Evolutionary conservation across 1,140 invertebrate species (phyloP), one percentile per base, ranked within the genome.

Genomic region (Tetragonula clypearis): DNA sequence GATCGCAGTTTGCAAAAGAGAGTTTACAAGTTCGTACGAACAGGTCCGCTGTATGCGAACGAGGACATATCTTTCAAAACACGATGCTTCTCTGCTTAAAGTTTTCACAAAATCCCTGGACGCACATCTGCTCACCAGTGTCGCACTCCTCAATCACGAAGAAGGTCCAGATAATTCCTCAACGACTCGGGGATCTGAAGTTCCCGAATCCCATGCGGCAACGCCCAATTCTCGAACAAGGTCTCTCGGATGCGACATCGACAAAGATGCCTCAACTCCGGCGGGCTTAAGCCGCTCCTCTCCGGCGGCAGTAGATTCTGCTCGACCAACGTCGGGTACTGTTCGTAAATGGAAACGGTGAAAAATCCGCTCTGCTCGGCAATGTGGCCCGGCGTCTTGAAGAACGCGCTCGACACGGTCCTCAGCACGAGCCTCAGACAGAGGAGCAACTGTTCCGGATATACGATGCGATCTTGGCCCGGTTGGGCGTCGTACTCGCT

Each of bases 81-180:
- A 69, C 9, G 9, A 35, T 1, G 19, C 26, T 19, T 68, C 30
- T 19, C 30, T 17, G 15, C 30, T 30, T 8, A 35, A 68, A 30
- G 8, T 2, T 69, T 69, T 71, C 21, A 23, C 0, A 8, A n/a
- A 49, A 2, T 49, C 21, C 11, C n/a, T 23, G 23, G 12, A 6
- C n/a, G n/a, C 12, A 1, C n/a, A 1, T 6, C 4, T 26, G 41
- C 41, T 23, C 2, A 2, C 9, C 1, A 26, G 0, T 15, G 53
- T n/a, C 35, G 35, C 35, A 35, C 35, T 35, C 4, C 65, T 92
- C 85, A 97, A 94, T 98, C 97, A 30, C 95, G 94, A 86, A 96
- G 94, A n/a, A 98, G 94, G 94, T 98, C 97, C 68, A 98, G 93
- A 93, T 98, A 98, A 86, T 95, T 95, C 85, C 96, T 96, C 72